Evolutionary conservation across 2,888 invertebrate species (phyloP).

Genomic region (Sepiola atlantica): DNA sequence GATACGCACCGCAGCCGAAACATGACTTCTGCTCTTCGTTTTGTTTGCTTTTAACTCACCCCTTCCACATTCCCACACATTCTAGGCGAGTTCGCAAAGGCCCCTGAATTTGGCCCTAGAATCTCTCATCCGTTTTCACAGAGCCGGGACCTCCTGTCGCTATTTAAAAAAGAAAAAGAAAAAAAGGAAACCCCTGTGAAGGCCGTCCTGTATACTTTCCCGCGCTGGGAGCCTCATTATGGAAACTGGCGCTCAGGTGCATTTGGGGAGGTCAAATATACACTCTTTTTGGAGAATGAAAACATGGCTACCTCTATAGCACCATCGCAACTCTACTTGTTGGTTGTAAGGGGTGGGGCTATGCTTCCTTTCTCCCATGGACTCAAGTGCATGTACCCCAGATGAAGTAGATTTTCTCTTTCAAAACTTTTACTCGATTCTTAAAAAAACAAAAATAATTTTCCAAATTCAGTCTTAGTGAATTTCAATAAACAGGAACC

Average conservation of each 20-base stretch:
- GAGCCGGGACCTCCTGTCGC: conserved; percentile 32
- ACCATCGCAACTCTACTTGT: background rate
- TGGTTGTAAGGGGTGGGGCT: background rate
- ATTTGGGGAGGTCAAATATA: background rate
- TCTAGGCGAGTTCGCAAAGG: background rate
- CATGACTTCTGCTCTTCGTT: background rate
- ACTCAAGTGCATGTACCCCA: background rate
- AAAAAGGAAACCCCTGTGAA: background rate
- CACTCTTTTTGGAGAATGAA: background rate
- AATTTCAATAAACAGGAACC: no score
- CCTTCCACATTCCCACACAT: background rate
- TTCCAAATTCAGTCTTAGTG: no score
- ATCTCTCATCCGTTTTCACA: conserved; percentile 32
- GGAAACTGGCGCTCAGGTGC: conserved; percentile 2
- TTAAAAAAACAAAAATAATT: background rate
- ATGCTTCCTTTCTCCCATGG: background rate
- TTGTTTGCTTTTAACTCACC: background rate
- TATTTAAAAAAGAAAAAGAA: background rate
- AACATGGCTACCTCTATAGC: conserved; percentile 1
- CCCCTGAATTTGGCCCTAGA: background rate
- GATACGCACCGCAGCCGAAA: background rate
- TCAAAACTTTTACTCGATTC: background rate
- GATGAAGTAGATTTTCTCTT: background rate
- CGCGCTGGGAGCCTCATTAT: background rate
- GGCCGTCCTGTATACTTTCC: background rate